These are phyloP conservation scores for Forbesichthys papilliferus DNA, from an alignment of 2,113 vertebrate genomes.

Conservation along the genomic window DNA sequence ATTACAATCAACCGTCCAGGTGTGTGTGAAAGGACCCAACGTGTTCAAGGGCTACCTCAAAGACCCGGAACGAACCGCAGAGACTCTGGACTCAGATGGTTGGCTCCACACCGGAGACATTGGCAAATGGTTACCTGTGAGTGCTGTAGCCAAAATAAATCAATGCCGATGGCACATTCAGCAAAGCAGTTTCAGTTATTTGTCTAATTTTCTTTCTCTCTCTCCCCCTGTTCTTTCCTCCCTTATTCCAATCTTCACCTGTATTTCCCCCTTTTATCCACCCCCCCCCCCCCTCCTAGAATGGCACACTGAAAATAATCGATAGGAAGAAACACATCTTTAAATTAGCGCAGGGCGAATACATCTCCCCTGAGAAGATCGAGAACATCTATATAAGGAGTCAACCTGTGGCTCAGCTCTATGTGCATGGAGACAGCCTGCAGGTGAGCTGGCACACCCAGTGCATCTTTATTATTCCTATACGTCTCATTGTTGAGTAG, in stretches of 20 bases:
- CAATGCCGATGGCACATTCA: background rate
- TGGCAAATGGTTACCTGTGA: conserved; percentile 91
- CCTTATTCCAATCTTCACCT: background rate
- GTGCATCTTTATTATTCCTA: background rate
- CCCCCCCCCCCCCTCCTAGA: conserved; percentile 72
- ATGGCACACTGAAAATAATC: conserved; percentile 94
- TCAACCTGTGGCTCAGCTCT: conserved; percentile 90
- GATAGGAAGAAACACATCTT: conserved; percentile 99
- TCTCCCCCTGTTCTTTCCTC: background rate
- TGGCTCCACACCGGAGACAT: conserved; percentile 99
- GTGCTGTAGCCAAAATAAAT: conserved; percentile 40
- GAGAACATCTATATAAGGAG: conserved; percentile 97
- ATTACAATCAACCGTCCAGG: conserved; percentile 69
- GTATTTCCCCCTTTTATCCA: background rate
- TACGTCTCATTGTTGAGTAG: background rate
- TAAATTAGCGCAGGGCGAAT: conserved; percentile 97
- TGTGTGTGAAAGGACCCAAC: conserved; percentile 96
- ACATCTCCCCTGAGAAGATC: conserved; percentile 97
- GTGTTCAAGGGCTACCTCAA: conserved; percentile 98
- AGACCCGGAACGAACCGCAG: conserved; percentile 86
- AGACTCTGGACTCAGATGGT: conserved; percentile 87
- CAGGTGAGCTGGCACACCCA: conserved; percentile 77
- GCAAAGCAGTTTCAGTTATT: background rate
- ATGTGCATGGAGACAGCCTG: conserved; percentile 94
- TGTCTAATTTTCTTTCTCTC: background rate